A percentile compares a stretch with the other conserved stretches of the same genome.
phyloP scores from a whole-genome alignment of 2,797 vertebrate species.

The Acanthurus tractus region DNA sequence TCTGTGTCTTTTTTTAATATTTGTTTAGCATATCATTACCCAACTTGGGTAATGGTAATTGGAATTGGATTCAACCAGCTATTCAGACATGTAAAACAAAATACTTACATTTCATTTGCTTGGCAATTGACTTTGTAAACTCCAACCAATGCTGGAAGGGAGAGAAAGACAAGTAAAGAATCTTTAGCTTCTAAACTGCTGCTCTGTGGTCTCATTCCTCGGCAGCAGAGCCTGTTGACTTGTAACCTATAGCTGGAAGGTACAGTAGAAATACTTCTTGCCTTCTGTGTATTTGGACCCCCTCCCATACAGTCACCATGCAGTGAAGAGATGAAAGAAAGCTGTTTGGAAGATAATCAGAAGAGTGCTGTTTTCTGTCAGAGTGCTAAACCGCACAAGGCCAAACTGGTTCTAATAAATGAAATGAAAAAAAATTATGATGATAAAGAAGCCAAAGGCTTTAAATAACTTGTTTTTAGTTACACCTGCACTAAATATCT shows the following conservation, averaged over 20 bases:
- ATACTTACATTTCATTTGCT: constrained; percentile 98
- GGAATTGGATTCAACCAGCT: neutral
- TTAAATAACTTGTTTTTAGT: neutral
- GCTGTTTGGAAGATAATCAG: constrained; percentile 48
- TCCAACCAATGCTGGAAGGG: constrained; percentile 95
- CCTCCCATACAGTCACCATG: constrained; percentile 30
- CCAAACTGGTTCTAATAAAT: constrained; percentile 48
- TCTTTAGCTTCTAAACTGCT: constrained; percentile 32
- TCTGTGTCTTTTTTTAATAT: neutral
- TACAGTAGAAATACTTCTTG: constrained; percentile 42
- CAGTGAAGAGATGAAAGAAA: constrained; percentile 47
- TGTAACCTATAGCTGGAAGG: constrained; percentile 54
- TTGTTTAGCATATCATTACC: neutral
- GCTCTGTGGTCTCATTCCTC: constrained; percentile 54
- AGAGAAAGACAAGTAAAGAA: constrained; percentile 49
- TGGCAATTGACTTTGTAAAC: constrained; percentile 96
- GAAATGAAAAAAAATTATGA: constrained; percentile 12
- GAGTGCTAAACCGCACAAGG: constrained; percentile 31
- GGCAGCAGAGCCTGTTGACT: constrained; percentile 43
- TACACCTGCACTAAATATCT: constrained; percentile 1
- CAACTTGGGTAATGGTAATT: no score
- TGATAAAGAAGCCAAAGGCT: neutral
- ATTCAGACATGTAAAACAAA: neutral
- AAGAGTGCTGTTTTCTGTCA: constrained; percentile 44
- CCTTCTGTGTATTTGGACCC: constrained; percentile 55